Base-by-base conservation (phyloP, 2,888 invertebrate species). In the Clitarchus hookeri region DNA sequence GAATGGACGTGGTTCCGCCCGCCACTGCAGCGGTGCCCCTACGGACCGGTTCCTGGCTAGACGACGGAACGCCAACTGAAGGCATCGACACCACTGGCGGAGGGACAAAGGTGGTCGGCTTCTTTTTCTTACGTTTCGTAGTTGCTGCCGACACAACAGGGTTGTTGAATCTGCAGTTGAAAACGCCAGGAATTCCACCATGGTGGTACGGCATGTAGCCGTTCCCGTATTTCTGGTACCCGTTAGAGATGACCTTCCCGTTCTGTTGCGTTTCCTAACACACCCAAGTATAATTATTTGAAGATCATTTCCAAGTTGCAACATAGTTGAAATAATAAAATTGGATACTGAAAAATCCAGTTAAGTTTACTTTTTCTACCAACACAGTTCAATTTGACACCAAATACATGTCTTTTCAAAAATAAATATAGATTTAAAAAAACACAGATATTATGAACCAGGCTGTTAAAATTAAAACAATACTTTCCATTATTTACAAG, bases 61-160 rank as follows among this genome's bases (percentile, higher is more conserved):
- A 11, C 16, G 86, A 48, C 19, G 44, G 54, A 26, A 79, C 54
- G 19, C 85, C 87, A 27, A 87, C 84, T 0, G 88, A 84, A 23
- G 87, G 87, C 77, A 87, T 85, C 1, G 86, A 83, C 13, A 87
- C 87, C 26, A 86, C 86, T 9, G 95, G 95, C 0, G 97, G 97
- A 0, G 97, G 97, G 6, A 97, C 95, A 91, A 97, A 97, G 0
- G 95, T 95, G 0, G 97, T 97, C n/a, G 97, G 97, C 91, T 97
- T 97, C 91, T 97, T 97, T 92, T 97, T 97, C 91, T 97, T 97
- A 44, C 97, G 93, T 88, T 95, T 95, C 27, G 94, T 94, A 78
- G 91, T 92, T n/a, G 90, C 90, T 8, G 90, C 90, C 26, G 86
- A 92, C 26, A 91, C 93, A 23, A 94, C 93, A 0, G 97, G 96